phyloP scores from a whole-genome alignment of 64 coral and sea anemone genomes.

The Montipora foliosa region DNA sequence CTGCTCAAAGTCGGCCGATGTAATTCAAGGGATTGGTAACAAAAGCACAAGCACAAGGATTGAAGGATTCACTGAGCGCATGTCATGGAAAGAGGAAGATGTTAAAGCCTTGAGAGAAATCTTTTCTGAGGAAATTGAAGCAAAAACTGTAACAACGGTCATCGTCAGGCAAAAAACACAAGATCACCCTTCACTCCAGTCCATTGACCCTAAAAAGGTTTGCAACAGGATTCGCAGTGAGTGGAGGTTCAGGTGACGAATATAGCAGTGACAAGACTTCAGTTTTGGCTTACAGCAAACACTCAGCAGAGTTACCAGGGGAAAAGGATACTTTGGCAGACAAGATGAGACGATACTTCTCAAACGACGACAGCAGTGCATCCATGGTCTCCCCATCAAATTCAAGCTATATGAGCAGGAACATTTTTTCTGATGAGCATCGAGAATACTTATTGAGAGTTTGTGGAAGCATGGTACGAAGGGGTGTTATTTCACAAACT shows the following conservation, averaged over 20 bases:
- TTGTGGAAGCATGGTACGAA: not conserved
- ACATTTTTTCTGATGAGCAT: conserved; percentile 49
- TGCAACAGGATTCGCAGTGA: conserved; percentile 52
- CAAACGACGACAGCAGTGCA: not conserved
- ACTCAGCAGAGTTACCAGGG: conserved; percentile 7
- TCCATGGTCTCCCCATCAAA: conserved; percentile 16
- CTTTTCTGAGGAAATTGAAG: conserved; percentile 39
- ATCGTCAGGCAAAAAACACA: conserved; percentile 34
- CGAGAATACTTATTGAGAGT: not conserved
- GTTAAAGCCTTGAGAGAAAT: conserved; percentile 10
- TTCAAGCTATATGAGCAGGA: conserved; percentile 30
- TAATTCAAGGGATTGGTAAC: not conserved
- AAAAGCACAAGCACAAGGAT: not conserved
- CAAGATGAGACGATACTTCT: conserved; percentile 22
- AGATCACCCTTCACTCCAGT: not conserved
- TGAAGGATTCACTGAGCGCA: not conserved
- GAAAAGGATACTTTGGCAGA: not conserved
- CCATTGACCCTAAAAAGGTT: conserved; percentile 18
- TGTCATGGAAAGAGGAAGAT: conserved; percentile 42
- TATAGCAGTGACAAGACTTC: not conserved
- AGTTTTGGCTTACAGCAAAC: not conserved
- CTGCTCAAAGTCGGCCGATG: not conserved
- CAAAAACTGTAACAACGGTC: conserved; percentile 43
- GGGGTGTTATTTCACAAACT: conserved; percentile 23
- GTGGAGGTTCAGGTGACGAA: not conserved